phyloP scores from a whole-genome alignment of 2,113 vertebrate genomes.

The Chamaea fasciata region DNA sequence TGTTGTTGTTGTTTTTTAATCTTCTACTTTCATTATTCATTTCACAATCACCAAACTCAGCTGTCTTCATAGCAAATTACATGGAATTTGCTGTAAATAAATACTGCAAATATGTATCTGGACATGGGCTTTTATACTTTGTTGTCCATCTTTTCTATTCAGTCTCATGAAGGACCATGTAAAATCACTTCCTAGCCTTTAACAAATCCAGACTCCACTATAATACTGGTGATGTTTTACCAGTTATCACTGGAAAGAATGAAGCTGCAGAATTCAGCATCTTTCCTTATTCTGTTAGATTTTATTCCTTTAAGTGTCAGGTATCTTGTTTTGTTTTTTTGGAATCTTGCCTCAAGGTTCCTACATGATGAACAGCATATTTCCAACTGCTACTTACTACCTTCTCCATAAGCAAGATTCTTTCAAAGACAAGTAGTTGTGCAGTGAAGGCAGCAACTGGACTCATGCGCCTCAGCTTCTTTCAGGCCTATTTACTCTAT shows the following conservation, averaged over 20 bases:
- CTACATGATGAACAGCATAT: background rate
- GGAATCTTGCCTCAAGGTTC: background rate
- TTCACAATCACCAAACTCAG: background rate
- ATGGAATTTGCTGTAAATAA: background rate
- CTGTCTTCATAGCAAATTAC: background rate
- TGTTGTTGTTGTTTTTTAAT: too few species aligned
- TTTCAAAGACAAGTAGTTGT: background rate
- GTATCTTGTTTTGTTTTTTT: background rate
- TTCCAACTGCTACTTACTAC: background rate
- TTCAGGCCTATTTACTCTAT: background rate
- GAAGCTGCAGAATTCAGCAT: background rate
- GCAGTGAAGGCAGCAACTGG: background rate
- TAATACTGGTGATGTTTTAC: background rate
- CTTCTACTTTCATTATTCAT: background rate
- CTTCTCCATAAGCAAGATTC: background rate
- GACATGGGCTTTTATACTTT: background rate
- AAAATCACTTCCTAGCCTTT: background rate
- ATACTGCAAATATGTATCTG: background rate
- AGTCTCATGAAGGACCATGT: background rate
- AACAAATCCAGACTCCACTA: background rate
- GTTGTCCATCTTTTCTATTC: background rate
- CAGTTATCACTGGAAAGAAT: background rate
- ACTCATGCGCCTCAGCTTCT: background rate
- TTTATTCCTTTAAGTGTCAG: background rate
- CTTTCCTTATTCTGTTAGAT: background rate